A percentile compares a stretch with the other conserved stretches of the same genome.
Evolutionary conservation across 2,113 vertebrate species (phyloP).

Genomic region (Phyllopteryx taeniolatus): DNA sequence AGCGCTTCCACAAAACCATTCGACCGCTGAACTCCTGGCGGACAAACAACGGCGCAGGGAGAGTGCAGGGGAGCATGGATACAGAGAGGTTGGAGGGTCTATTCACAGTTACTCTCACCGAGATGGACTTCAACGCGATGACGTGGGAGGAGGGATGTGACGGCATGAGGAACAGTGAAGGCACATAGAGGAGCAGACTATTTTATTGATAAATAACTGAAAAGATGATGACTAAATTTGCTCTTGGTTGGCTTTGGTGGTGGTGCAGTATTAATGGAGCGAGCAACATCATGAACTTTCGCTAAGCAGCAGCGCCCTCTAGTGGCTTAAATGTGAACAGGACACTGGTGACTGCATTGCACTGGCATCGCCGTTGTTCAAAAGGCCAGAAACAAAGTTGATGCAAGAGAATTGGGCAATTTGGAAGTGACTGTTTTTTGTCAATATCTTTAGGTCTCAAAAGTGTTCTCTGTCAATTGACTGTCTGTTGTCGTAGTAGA

Average conservation of each 20-base stretch:
- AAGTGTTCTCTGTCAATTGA: too few species aligned
- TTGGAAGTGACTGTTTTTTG: too few species aligned
- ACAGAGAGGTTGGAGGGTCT: constrained; percentile 62
- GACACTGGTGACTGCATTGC: not conserved
- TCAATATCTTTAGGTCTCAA: too few species aligned
- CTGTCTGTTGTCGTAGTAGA: too few species aligned
- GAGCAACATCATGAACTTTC: not conserved
- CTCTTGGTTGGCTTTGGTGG: constrained; percentile 43
- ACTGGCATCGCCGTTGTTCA: not conserved
- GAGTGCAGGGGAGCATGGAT: constrained; percentile 6
- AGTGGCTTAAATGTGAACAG: not conserved
- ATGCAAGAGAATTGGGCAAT: too few species aligned
- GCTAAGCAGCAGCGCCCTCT: not conserved
- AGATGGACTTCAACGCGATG: constrained; percentile 68
- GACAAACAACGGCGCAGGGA: constrained; percentile 42
- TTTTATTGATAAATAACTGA: constrained; percentile 11
- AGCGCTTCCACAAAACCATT: constrained; percentile 78
- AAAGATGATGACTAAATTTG: constrained; percentile 16
- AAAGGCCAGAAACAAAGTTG: not conserved
- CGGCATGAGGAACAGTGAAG: not conserved
- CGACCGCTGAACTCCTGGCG: constrained; percentile 79
- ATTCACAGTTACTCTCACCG: constrained; percentile 73
- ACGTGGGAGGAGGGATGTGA: constrained; percentile 55
- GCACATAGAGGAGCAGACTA: constrained; percentile 17
- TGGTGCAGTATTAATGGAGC: constrained; percentile 12